These are phyloP conservation scores for Acronicta leporina DNA, from an alignment of 2,888 invertebrate species.

Conservation along the genomic window DNA sequence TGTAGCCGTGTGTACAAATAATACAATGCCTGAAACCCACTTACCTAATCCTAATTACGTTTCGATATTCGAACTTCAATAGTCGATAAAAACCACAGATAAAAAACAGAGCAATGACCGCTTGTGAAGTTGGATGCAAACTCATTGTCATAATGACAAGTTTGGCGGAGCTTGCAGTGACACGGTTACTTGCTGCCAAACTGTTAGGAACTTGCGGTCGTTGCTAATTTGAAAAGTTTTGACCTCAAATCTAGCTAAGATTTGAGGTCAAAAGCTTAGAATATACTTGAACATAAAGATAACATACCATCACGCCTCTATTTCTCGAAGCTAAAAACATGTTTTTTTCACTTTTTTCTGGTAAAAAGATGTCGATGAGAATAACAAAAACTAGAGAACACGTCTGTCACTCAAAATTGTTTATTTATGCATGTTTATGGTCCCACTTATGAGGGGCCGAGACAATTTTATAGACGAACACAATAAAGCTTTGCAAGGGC, in stretches of 20 bases:
- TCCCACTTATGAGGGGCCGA: too few relatives aligned
- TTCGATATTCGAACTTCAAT: slow-evolving; percentile 1
- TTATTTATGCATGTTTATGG: too few relatives aligned
- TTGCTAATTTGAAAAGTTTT: slow-evolving; percentile 13
- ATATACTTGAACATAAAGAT: background rate
- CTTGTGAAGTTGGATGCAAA: slow-evolving; percentile 17
- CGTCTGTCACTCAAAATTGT: too few relatives aligned
- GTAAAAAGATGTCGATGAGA: too few relatives aligned
- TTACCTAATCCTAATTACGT: background rate
- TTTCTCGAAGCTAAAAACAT: too few relatives aligned
- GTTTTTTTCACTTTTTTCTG: too few relatives aligned
- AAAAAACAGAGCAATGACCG: slow-evolving; percentile 43
- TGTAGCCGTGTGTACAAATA: background rate
- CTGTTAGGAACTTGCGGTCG: slow-evolving; percentile 13
- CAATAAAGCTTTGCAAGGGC: too few relatives aligned
- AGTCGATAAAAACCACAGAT: slow-evolving; percentile 45
- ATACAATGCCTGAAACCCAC: background rate
- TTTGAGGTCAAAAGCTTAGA: slow-evolving; percentile 23
- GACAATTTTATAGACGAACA: too few relatives aligned
- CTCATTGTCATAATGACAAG: slow-evolving; percentile 31
- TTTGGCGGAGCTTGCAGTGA: slow-evolving; percentile 26
- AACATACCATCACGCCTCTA: too few relatives aligned
- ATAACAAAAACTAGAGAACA: too few relatives aligned
- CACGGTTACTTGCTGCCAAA: slow-evolving; percentile 24
- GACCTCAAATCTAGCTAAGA: slow-evolving; percentile 2